These are phyloP conservation scores for Amphiprion ocellaris DNA, from an alignment of 2,113 vertebrate species.

Conservation along the genomic window DNA sequence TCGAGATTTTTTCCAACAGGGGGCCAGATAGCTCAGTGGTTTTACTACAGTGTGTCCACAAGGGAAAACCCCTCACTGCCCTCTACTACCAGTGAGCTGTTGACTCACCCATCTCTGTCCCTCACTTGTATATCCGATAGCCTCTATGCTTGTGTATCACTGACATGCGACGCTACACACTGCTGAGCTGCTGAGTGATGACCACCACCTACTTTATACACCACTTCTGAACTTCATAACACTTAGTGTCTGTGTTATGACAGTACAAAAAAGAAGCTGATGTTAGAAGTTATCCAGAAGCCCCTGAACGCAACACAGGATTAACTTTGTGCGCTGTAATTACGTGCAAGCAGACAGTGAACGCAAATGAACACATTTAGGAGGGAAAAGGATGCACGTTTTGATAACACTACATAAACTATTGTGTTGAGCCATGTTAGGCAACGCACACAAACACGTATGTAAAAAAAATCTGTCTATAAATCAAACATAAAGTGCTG, in stretches of 20 bases:
- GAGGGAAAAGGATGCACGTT: background rate
- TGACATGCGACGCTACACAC: conserved; percentile 1
- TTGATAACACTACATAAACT: background rate
- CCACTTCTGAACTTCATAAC: conserved; percentile 18
- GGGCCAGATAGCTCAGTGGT: conserved; percentile 36
- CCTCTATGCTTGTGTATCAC: background rate
- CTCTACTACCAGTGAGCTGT: conserved; percentile 19
- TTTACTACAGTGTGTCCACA: conserved; percentile 29
- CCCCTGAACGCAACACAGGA: conserved; percentile 9
- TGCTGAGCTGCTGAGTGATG: background rate
- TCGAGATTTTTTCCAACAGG: conserved; percentile 50
- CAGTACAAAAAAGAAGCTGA: background rate
- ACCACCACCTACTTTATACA: conserved; percentile 26
- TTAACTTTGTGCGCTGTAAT: conserved; percentile 17
- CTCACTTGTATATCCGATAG: conserved; percentile 15
- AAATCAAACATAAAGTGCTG: background rate
- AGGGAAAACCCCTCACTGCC: conserved; percentile 41
- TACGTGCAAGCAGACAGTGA: background rate
- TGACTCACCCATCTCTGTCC: conserved; percentile 9
- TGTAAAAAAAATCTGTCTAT: background rate
- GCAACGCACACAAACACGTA: conserved; percentile 13
- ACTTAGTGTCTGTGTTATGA: conserved; percentile 7
- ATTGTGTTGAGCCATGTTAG: background rate
- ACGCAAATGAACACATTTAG: background rate
- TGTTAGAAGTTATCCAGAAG: conserved; percentile 4